Evolutionary conservation across 2,888 invertebrate species (phyloP).

Genomic region (Lumbricus terrestris): DNA sequence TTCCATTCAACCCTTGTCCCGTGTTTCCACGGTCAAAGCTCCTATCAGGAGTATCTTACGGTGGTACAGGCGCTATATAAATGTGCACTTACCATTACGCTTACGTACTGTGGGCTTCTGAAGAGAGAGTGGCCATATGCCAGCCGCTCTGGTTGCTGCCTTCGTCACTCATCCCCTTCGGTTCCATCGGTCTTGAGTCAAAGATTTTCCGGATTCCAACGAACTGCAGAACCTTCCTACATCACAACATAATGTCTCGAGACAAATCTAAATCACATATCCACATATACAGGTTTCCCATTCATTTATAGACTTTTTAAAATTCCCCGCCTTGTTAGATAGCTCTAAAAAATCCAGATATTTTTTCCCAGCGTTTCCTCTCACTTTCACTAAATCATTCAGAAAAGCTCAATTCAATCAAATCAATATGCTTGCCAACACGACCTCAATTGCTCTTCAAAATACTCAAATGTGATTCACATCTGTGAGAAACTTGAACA

Average conservation of each 20-base stretch:
- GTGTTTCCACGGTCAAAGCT: background rate
- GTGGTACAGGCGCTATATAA: background rate
- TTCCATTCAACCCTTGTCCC: background rate
- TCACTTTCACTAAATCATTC: no score
- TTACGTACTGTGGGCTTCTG: background rate
- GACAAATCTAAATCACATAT: background rate
- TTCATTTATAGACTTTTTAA: no score
- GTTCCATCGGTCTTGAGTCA: background rate
- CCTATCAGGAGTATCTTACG: background rate
- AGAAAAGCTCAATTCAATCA: no score
- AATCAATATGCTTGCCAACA: no score
- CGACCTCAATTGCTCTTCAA: no score
- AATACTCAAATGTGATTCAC: no score
- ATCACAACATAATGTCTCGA: background rate
- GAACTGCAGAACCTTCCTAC: slow-evolving; percentile 10
- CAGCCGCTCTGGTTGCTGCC: background rate
- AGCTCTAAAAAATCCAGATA: no score
- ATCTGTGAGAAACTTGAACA: no score
- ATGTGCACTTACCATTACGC: background rate
- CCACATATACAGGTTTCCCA: background rate
- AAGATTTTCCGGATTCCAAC: background rate
- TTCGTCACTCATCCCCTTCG: background rate
- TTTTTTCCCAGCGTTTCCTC: no score
- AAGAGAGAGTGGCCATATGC: background rate
- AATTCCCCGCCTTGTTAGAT: no score